Percentiles rank a stretch among this genome's conserved stretches.
Evolutionary conservation across 2,797 vertebrate species (phyloP).

Genomic region (Cyprinodon diabolis): DNA sequence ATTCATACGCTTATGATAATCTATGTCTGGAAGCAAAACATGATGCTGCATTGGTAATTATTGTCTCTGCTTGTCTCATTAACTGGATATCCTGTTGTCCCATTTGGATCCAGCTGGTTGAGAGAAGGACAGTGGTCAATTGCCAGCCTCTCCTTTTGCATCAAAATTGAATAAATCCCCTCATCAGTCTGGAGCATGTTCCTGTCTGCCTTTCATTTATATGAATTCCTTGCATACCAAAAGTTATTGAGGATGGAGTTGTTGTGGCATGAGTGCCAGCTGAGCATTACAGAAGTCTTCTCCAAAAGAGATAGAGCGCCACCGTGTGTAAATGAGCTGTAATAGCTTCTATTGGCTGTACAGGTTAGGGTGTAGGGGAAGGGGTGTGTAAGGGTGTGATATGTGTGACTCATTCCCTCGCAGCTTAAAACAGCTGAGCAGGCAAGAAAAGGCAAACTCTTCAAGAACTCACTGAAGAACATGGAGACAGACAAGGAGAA

Average conservation of each 20-base stretch:
- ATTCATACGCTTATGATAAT: not conserved
- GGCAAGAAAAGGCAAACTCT: constrained; percentile 30
- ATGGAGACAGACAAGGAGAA: constrained; percentile 74
- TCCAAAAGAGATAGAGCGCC: constrained; percentile 42
- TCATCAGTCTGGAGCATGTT: constrained; percentile 3
- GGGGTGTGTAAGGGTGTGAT: constrained; percentile 33
- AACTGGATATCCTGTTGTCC: constrained; percentile 3
- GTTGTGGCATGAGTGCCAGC: not conserved
- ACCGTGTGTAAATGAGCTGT: constrained; percentile 19
- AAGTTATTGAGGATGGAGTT: constrained; percentile 16
- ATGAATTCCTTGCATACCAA: constrained; percentile 42
- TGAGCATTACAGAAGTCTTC: not conserved
- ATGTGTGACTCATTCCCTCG: constrained; percentile 29
- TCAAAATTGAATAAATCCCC: constrained; percentile 55
- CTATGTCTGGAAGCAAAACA: constrained; percentile 10
- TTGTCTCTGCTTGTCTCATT: constrained; percentile 14
- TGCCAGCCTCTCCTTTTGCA: constrained; percentile 53
- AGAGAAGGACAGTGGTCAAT: constrained; percentile 5
- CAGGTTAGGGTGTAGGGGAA: constrained; percentile 15
- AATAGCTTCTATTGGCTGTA: not conserved
- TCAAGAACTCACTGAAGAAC: constrained; percentile 13
- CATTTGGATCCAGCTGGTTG: constrained; percentile 51
- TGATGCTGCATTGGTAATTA: constrained; percentile 11
- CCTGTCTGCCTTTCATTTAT: constrained; percentile 38
- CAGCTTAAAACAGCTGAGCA: constrained; percentile 21